phyloP scores from a whole-genome alignment of 2,113 vertebrate genomes.

The Odobenus rosmarus region DNA sequence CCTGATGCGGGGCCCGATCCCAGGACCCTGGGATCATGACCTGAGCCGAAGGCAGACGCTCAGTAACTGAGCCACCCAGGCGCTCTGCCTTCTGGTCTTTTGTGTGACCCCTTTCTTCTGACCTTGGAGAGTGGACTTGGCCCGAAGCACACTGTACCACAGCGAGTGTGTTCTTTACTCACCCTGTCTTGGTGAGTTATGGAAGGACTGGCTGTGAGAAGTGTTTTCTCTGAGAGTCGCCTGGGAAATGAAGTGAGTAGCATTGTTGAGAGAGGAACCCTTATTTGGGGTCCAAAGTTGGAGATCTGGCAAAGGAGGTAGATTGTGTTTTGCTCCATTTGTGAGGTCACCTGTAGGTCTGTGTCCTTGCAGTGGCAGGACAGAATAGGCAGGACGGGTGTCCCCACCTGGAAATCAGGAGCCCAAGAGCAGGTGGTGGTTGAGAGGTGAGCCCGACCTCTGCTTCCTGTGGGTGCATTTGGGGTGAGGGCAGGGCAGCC shows the following conservation, averaged over 20 bases:
- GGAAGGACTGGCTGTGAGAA: background rate
- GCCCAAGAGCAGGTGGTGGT: background rate
- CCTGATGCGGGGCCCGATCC: no score
- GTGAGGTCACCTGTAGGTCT: background rate
- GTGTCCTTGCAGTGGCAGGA: background rate
- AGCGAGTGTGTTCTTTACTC: rapidly evolving
- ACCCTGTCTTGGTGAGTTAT: rapidly evolving
- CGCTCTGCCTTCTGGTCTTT: no score
- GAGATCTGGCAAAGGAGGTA: background rate
- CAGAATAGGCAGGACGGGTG: background rate
- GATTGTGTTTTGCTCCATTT: rapidly evolving
- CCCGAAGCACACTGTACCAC: rapidly evolving
- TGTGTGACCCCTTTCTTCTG: background rate
- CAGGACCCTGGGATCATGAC: no score
- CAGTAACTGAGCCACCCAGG: no score
- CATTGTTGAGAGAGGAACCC: background rate
- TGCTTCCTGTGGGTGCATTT: background rate
- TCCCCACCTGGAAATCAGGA: background rate
- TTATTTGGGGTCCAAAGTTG: background rate
- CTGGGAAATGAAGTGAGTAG: no score
- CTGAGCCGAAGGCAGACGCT: no score
- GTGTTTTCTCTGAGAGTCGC: background rate
- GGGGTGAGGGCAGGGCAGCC: background rate
- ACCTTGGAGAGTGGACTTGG: background rate
- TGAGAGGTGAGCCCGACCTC: background rate